Conservation (phyloP, 2,888 invertebrate species). For the Drosophila paramelanica region DNA sequence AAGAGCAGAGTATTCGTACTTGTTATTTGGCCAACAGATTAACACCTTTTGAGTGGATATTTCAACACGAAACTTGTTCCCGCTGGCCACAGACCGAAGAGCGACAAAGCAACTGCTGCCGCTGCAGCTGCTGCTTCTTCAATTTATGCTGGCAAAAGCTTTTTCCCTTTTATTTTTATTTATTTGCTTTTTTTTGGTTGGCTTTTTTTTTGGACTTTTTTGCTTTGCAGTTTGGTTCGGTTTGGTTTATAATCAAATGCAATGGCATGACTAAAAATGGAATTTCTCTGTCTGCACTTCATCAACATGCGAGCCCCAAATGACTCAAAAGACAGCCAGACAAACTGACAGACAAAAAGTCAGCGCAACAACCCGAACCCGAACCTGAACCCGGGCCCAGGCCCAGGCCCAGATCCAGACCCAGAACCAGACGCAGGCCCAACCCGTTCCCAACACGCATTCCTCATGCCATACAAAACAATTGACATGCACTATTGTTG, state of each 20-base stretch:
- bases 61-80: conserved; percentile 55
- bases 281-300: conserved; percentile 78
- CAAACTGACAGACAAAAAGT: conserved; percentile 50
- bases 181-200: conserved; percentile 7
- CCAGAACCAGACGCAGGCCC: conserved; percentile 7
- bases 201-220: conserved; percentile 2
- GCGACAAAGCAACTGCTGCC: conserved; percentile 14
- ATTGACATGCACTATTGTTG: conserved; percentile 76
- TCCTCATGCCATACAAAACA: conserved; percentile 80
- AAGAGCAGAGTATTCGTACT: conserved; percentile 12
- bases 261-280: conserved; percentile 80
- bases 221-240: conserved; percentile 29
- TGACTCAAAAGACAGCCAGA: conserved; percentile 42
- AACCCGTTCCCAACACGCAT: conserved; percentile 76
- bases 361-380: conserved; percentile 44
- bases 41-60: conserved; percentile 61
- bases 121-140: conserved; percentile 24
- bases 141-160: conserved; percentile 23
- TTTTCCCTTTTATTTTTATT: conserved; percentile 19
- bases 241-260: conserved; percentile 74
- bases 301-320: conserved; percentile 69
- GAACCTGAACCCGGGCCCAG: neutral
- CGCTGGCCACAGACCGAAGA: conserved; percentile 9
- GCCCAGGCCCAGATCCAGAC: neutral
- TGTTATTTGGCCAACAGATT: conserved; percentile 68